Evolutionary conservation across 1,140 invertebrate species (phyloP).

Genomic region (Temnothorax longispinosus): DNA sequence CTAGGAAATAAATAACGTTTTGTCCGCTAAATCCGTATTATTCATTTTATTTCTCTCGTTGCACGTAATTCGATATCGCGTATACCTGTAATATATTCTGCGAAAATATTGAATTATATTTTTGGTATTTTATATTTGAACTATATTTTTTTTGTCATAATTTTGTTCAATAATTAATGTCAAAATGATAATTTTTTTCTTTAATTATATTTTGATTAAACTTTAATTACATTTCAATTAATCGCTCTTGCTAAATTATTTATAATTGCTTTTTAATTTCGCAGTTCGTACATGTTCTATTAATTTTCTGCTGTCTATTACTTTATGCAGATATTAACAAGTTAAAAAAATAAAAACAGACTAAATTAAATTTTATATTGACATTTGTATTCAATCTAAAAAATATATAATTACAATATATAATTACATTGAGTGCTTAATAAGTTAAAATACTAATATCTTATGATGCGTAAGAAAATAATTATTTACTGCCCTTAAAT

Average conservation of each 20-base stretch:
- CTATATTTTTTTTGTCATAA: neutral
- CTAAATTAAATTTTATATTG: constrained; percentile 24
- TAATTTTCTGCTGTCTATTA: neutral
- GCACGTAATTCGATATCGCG: neutral
- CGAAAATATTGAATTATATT: neutral
- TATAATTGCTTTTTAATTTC: neutral
- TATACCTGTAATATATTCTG: neutral
- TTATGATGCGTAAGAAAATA: constrained; percentile 1
- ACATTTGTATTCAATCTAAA: constrained; percentile 26
- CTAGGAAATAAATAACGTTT: neutral
- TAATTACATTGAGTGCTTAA: constrained; percentile 28
- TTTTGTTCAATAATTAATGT: neutral
- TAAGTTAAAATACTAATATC: constrained; percentile 6
- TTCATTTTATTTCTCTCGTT: neutral
- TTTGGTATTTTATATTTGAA: neutral
- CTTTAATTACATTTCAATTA: neutral
- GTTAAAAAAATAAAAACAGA: constrained; percentile 5
- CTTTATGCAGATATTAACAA: neutral
- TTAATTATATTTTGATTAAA: neutral
- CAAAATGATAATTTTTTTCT: neutral
- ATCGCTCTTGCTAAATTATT: neutral
- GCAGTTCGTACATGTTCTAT: neutral
- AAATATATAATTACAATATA: constrained; percentile 28
- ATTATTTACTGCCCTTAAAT: neutral
- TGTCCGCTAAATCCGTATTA: neutral